phyloP scores from a whole-genome alignment of 1,140 invertebrate species.

The Aphaenogaster ashmeadi region DNA sequence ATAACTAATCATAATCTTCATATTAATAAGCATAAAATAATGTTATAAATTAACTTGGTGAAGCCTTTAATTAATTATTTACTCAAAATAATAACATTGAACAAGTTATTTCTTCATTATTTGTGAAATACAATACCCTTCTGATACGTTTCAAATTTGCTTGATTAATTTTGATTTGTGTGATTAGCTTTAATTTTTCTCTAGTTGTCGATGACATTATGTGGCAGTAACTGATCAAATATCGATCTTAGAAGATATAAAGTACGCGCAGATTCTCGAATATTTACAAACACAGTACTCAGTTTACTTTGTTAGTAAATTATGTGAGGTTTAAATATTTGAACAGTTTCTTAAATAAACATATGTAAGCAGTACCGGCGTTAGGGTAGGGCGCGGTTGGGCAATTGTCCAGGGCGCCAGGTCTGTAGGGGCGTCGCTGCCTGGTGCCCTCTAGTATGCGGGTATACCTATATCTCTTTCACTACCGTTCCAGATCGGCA shows the following conservation, averaged over 20 bases:
- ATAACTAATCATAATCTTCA: neutral
- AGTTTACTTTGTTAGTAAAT: neutral
- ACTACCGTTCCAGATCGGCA: no score
- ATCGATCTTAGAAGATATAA: neutral
- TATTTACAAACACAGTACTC: conserved; percentile 12
- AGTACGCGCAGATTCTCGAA: neutral
- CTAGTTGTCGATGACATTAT: neutral
- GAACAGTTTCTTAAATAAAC: neutral
- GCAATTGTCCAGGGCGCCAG: no score
- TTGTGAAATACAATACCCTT: conserved; percentile 21
- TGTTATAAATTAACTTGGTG: neutral
- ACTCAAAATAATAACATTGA: neutral
- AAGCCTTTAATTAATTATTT: neutral
- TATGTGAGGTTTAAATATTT: neutral
- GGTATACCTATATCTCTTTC: no score
- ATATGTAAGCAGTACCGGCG: neutral
- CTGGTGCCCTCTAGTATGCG: no score
- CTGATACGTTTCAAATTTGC: neutral
- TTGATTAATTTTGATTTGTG: neutral
- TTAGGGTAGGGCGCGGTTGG: no score
- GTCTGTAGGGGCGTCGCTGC: no score
- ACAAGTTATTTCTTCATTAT: neutral
- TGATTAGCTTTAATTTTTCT: neutral
- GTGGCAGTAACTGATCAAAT: neutral
- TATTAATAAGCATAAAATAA: conserved; percentile 6